Percentiles rank a stretch among this genome's conserved stretches.
phyloP scores from a whole-genome alignment of 2,113 vertebrate genomes.

The Protobothrops flavoviridis region DNA sequence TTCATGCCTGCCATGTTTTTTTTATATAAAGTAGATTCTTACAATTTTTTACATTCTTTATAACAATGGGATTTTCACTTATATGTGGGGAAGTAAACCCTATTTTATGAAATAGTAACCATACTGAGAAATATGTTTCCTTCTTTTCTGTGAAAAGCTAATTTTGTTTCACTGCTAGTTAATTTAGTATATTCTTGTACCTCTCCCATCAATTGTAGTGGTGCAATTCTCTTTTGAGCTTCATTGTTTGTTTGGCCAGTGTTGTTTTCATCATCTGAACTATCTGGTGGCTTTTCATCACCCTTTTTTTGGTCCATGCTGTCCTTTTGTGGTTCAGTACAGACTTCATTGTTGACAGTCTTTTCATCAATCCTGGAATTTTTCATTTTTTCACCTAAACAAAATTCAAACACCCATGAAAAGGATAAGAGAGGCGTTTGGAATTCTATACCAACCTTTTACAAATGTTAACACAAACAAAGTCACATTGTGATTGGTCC shows the following conservation, averaged over 20 bases:
- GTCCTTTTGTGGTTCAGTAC: slow-evolving; percentile 23
- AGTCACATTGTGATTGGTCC: background rate
- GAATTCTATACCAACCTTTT: background rate
- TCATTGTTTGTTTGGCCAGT: slow-evolving; percentile 43
- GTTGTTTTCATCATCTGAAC: slow-evolving; percentile 43
- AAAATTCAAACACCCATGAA: slow-evolving; percentile 25
- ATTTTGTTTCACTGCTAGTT: background rate
- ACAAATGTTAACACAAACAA: background rate
- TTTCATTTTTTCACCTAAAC: slow-evolving; percentile 44
- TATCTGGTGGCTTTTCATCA: slow-evolving; percentile 41
- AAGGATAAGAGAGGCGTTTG: background rate
- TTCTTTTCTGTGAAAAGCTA: background rate
- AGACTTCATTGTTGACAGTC: slow-evolving; percentile 9
- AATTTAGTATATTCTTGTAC: slow-evolving; percentile 53
- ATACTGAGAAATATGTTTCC: background rate
- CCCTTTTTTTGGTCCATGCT: slow-evolving; percentile 7
- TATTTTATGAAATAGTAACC: background rate
- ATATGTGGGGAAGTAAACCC: background rate
- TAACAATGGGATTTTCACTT: background rate
- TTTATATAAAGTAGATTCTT: background rate
- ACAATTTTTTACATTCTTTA: background rate
- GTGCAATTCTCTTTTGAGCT: slow-evolving; percentile 60
- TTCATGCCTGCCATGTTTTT: background rate
- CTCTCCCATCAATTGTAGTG: slow-evolving; percentile 73
- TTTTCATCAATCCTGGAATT: slow-evolving; percentile 30